phyloP scores from a whole-genome alignment of 2,888 invertebrate genomes.

The Gibbula magus region DNA sequence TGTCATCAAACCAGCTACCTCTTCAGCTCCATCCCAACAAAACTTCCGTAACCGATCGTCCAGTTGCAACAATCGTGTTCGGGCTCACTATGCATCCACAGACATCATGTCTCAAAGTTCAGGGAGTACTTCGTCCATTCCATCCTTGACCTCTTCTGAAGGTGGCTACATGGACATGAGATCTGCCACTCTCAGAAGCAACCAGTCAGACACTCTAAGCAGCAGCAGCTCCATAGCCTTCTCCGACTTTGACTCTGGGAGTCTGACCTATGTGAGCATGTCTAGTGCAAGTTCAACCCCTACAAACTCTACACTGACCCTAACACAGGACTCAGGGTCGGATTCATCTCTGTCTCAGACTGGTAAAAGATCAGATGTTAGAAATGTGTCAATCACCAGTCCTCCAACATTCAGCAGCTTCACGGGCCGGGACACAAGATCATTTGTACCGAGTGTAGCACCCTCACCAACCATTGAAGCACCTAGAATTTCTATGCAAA shows the following conservation, averaged over 20 bases:
- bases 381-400: not conserved
- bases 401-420: conserved; percentile 5
- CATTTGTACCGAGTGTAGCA: not conserved
- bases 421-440: not conserved
- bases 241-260: conserved; percentile 51
- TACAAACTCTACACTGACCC: conserved; percentile 45
- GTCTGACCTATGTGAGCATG: conserved; percentile 59
- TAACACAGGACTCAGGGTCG: conserved; percentile 31
- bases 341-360: not conserved
- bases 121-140: conserved; percentile 36
- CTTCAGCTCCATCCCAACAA: conserved; percentile 19
- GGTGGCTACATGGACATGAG: conserved; percentile 54
- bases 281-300: conserved; percentile 61
- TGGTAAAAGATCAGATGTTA: not conserved
- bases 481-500: conserved; percentile 4
- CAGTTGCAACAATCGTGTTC: conserved; percentile 40
- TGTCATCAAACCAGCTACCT: conserved; percentile 34
- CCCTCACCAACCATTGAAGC: conserved; percentile 11
- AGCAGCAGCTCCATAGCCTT: conserved; percentile 41
- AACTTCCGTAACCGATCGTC: not conserved
- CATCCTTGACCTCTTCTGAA: conserved; percentile 35
- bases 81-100: conserved; percentile 25
- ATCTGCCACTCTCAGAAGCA: not conserved
- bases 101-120: conserved; percentile 28
- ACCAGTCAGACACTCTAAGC: conserved; percentile 35